A percentile compares a stretch with the other conserved stretches of the same genome.
Conservation (phyloP, 2,113 vertebrate genomes). For the Terrapene triunguis region DNA sequence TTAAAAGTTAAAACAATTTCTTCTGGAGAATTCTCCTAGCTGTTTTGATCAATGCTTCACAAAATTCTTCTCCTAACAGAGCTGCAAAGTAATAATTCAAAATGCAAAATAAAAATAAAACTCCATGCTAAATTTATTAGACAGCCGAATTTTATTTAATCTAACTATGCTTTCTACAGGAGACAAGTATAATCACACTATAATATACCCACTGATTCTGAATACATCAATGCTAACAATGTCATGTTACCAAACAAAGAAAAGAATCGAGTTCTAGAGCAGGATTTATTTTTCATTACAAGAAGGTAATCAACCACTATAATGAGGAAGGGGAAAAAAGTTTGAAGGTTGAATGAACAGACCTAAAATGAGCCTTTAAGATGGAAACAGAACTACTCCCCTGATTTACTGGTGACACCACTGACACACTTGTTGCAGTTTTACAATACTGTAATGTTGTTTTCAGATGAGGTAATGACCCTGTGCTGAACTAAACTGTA, state of each 20-base stretch:
- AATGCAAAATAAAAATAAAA: neutral
- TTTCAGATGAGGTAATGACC: neutral
- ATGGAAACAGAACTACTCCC: neutral
- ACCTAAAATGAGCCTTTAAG: neutral
- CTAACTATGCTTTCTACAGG: neutral
- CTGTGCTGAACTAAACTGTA: neutral
- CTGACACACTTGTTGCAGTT: conserved; percentile 19
- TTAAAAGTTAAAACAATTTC: neutral
- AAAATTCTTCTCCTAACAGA: neutral
- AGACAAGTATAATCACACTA: neutral
- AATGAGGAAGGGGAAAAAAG: neutral
- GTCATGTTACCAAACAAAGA: neutral
- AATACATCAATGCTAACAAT: neutral
- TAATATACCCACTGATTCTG: neutral
- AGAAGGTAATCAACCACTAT: neutral
- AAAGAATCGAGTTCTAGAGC: neutral
- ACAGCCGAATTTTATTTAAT: neutral
- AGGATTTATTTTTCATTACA: neutral
- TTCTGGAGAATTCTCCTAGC: neutral
- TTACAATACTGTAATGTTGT: neutral
- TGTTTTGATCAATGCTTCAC: neutral
- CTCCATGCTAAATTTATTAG: neutral
- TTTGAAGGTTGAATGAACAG: neutral
- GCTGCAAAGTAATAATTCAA: neutral
- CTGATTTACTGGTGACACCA: neutral